Conservation (phyloP, 2,888 invertebrate genomes). For the Matsumyia berberina region DNA sequence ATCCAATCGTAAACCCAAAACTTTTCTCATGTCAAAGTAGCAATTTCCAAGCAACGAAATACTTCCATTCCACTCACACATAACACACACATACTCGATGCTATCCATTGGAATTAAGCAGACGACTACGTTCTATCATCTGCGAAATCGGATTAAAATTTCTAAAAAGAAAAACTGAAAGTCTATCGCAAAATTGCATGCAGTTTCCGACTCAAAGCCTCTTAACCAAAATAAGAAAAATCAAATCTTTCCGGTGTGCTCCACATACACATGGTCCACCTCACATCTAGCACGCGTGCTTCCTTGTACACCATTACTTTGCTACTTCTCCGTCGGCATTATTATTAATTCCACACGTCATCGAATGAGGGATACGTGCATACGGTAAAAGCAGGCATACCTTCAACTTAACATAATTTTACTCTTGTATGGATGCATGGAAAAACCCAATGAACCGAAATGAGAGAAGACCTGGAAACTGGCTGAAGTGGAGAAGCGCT, state of each 20-base stretch:
- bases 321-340: slow-evolving; percentile 10
- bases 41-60: not conserved
- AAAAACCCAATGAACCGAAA: slow-evolving; percentile 72
- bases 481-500: slow-evolving; percentile 5
- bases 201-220: slow-evolving; percentile 62
- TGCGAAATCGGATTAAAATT: slow-evolving; percentile 74
- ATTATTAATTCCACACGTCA: slow-evolving; percentile 65
- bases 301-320: slow-evolving; percentile 21
- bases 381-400: slow-evolving; percentile 7
- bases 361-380: slow-evolving; percentile 54
- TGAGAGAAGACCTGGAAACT: slow-evolving; percentile 28
- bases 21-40: slow-evolving; percentile 8
- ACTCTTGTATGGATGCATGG: slow-evolving; percentile 73
- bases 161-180: slow-evolving; percentile 18
- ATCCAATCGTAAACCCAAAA: slow-evolving; percentile 8
- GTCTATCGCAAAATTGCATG: slow-evolving; percentile 72
- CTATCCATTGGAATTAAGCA: slow-evolving; percentile 3
- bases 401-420: slow-evolving; percentile 74
- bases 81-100: not conserved
- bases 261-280: slow-evolving; percentile 73
- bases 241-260: slow-evolving; percentile 71
- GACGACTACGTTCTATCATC: slow-evolving; percentile 49
- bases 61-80: not conserved
- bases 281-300: slow-evolving; percentile 69
- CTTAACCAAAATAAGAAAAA: slow-evolving; percentile 58